Base-by-base conservation (phyloP, 2,113 vertebrate species). In the Turnix velox region DNA sequence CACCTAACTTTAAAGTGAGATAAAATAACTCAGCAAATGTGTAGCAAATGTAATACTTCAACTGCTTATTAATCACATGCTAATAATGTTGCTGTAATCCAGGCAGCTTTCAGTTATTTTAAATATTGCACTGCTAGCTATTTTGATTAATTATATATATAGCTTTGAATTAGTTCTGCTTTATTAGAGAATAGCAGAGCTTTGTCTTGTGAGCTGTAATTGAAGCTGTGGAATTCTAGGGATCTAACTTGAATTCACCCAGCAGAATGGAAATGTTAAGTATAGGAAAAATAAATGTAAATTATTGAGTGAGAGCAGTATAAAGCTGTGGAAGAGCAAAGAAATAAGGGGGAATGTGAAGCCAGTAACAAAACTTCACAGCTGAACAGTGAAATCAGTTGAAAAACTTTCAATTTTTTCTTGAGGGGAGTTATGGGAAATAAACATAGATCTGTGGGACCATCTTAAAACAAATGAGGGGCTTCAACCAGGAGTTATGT, bases 21-120 rank as follows among this genome's bases (percentile, higher is more conserved):
- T 93, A 65, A 94, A 92, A 90, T 90, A 96, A 84, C 93, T 96
- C 58, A 75, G 74, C 94, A 87, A 95, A 95, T 87, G 69, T 88
- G 18, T 45, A 82, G 48, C 67, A 79, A 89, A 93, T 97, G 91
- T 78, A 88, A 88, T 94, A 67, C 69, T 77, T 97, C 94, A 97
- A 89, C 88, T 91, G 67, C 87, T 96, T 94, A 96, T 96, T 97
- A 96, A 97, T 97, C 78, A 86, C 67, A 55, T 90, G 40, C 59
- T 95, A 97, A 96, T 96, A 96, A 88, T 72, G 74, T 92, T 94
- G 46, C 46, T 79, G 18, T 90, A 96, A 94, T 94, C 85, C 88
- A 93, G 58, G 63, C 33, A 89, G 45, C 37, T 49, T 88, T 92
- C 88, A 57, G 75, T 92, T 95, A 94, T 95, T 96, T 91, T 51